Conservation (phyloP, 1,140 invertebrate genomes). For the Diabrotica undecimpunctata region DNA sequence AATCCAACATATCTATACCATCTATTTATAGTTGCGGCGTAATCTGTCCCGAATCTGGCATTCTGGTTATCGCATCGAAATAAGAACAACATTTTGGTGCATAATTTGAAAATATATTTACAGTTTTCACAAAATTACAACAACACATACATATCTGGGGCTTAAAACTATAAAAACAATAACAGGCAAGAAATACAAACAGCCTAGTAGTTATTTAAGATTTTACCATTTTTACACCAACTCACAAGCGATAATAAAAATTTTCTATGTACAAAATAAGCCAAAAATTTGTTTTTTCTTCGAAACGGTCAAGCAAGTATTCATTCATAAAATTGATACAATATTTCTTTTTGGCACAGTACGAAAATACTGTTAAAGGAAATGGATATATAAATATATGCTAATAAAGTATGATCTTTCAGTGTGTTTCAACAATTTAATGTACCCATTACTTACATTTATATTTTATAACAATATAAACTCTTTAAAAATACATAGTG, state of each 20-base stretch:
- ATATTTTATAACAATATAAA: slow-evolving; percentile 8
- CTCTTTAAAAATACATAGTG: too few species aligned
- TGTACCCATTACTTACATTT: slow-evolving; percentile 16
- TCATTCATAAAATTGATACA: slow-evolving; percentile 9
- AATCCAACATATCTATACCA: too few species aligned
- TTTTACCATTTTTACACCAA: slow-evolving; percentile 35
- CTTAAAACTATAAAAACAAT: slow-evolving; percentile 46
- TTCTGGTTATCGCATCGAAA: too few species aligned
- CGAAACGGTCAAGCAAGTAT: not conserved
- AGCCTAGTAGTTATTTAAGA: slow-evolving; percentile 35
- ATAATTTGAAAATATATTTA: slow-evolving; percentile 46
- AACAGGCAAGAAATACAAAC: slow-evolving; percentile 46
- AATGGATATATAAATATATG: not conserved
- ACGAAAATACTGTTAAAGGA: slow-evolving; percentile 12
- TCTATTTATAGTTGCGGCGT: too few species aligned
- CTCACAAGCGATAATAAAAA: slow-evolving; percentile 33
- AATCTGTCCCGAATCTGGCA: too few species aligned
- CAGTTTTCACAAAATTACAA: slow-evolving; percentile 43
- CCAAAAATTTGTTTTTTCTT: slow-evolving; percentile 11
- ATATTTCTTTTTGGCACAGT: slow-evolving; percentile 37
- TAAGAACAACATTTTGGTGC: slow-evolving; percentile 12
- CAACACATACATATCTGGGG: slow-evolving; percentile 44
- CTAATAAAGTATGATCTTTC: not conserved
- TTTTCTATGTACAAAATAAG: slow-evolving; percentile 33
- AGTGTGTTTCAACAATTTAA: slow-evolving; percentile 6